These are phyloP conservation scores for Cygnus atratus DNA, from an alignment of 2,113 vertebrate genomes.

Conservation along the genomic window DNA sequence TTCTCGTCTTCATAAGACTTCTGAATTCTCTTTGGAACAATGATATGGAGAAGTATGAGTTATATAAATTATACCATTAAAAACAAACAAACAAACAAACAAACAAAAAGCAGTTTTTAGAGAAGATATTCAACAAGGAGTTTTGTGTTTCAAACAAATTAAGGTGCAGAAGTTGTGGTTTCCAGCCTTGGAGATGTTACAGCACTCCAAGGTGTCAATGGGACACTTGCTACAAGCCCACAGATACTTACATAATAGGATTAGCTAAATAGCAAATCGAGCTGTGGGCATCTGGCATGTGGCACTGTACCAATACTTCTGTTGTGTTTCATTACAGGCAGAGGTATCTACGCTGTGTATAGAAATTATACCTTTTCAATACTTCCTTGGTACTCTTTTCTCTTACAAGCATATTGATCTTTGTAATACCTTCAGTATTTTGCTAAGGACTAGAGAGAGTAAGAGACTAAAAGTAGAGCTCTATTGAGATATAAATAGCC, in stretches of 20 bases:
- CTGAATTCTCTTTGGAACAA: background rate
- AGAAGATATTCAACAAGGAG: background rate
- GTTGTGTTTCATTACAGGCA: background rate
- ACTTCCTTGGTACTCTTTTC: background rate
- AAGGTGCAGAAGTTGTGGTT: background rate
- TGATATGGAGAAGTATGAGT: background rate
- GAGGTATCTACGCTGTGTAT: background rate
- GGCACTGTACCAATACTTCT: background rate
- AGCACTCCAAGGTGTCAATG: background rate
- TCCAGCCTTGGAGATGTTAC: background rate
- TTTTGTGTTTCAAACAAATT: slow-evolving; percentile 1
- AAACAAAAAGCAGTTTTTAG: background rate
- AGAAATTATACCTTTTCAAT: background rate
- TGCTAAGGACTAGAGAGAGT: background rate
- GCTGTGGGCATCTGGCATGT: background rate
- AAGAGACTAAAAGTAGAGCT: background rate
- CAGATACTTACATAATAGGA: background rate
- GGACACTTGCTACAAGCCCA: background rate
- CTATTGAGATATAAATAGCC: background rate
- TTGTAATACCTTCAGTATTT: background rate
- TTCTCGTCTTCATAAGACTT: background rate
- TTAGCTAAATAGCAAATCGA: slow-evolving; percentile 22
- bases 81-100: no score
- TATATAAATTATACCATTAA: background rate
- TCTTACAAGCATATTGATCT: background rate